Evolutionary conservation across 2,888 invertebrate species (phyloP).

Genomic region (Elaeidobius kamerunicus): DNA sequence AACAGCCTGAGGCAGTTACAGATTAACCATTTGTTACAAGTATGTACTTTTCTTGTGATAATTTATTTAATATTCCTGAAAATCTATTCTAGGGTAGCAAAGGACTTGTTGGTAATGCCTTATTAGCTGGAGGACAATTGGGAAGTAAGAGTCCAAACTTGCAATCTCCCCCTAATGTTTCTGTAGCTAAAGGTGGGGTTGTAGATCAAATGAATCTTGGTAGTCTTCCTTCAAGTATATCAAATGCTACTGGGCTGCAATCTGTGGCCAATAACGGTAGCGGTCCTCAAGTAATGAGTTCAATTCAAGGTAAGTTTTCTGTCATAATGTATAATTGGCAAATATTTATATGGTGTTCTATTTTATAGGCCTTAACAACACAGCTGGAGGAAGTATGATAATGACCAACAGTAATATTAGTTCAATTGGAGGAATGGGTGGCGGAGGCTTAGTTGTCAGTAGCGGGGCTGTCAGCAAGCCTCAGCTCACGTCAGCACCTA

Average conservation of each 20-base stretch:
- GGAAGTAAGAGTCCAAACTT: conserved; percentile 81
- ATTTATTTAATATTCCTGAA: too few species aligned
- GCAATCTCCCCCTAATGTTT: conserved; percentile 82
- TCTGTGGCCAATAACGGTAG: conserved; percentile 64
- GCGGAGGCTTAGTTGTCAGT: conserved; percentile 70
- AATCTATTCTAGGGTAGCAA: conserved; percentile 64
- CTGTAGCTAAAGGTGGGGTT: conserved; percentile 62
- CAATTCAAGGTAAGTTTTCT: conserved; percentile 61
- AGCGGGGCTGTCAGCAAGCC: conserved; percentile 73
- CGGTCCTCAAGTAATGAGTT: conserved; percentile 69
- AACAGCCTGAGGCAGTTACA: conserved; percentile 53
- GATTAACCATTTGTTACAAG: conserved; percentile 66
- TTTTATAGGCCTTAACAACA: conserved; percentile 64
- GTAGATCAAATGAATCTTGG: conserved; percentile 62
- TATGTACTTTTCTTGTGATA: too few species aligned
- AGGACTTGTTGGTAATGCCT: conserved; percentile 65
- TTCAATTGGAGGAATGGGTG: conserved; percentile 66
- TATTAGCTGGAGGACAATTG: conserved; percentile 71
- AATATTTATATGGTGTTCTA: neutral
- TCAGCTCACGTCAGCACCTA: conserved; percentile 53
- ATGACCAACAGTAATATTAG: conserved; percentile 74
- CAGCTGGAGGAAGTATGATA: conserved; percentile 67
- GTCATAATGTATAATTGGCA: neutral
- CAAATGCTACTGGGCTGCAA: conserved; percentile 53
- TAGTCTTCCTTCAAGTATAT: conserved; percentile 55